Conservation (phyloP, 2,888 invertebrate genomes). For the Drosophila mimetica region DNA sequence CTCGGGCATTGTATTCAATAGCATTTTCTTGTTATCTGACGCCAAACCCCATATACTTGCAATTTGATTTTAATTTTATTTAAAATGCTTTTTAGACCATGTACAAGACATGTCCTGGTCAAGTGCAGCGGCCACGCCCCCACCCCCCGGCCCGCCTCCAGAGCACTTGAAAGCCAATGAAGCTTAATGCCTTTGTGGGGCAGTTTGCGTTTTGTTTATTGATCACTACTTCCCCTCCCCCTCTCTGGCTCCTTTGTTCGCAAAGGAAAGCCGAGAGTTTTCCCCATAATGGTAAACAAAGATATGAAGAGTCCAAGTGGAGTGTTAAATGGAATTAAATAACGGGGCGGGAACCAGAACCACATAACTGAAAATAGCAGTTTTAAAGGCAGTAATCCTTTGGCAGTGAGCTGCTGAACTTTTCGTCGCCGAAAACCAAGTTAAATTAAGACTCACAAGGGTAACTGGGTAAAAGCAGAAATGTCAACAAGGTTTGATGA, state of each 20-base stretch:
- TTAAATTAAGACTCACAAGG: conserved; percentile 57
- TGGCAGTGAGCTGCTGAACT: conserved; percentile 1
- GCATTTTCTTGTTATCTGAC: conserved; percentile 63
- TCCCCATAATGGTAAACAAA: conserved; percentile 28
- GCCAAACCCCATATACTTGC: conserved; percentile 38
- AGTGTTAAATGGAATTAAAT: conserved; percentile 41
- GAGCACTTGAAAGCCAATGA: conserved; percentile 55
- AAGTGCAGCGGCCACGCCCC: neutral
- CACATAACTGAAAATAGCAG: conserved; percentile 3
- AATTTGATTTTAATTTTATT: conserved; percentile 77
- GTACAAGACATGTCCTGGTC: conserved; percentile 34
- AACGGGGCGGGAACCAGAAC: conserved; percentile 8
- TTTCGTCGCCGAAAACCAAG: conserved; percentile 17
- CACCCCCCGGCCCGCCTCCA: neutral
- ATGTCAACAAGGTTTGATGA: conserved; percentile 48
- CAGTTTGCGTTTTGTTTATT: conserved; percentile 44
- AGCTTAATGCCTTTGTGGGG: conserved; percentile 56
- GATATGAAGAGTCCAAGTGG: conserved; percentile 42
- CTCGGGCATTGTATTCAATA: conserved; percentile 55
- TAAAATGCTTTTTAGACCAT: conserved; percentile 75
- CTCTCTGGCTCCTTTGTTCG: conserved; percentile 8
- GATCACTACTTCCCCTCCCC: conserved; percentile 12
- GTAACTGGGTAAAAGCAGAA: conserved; percentile 27
- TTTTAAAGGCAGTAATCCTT: conserved; percentile 1
- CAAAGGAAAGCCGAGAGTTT: neutral